Evolutionary conservation across 2,888 invertebrate species (phyloP).

Genomic region (Leptura quadrifasciata): DNA sequence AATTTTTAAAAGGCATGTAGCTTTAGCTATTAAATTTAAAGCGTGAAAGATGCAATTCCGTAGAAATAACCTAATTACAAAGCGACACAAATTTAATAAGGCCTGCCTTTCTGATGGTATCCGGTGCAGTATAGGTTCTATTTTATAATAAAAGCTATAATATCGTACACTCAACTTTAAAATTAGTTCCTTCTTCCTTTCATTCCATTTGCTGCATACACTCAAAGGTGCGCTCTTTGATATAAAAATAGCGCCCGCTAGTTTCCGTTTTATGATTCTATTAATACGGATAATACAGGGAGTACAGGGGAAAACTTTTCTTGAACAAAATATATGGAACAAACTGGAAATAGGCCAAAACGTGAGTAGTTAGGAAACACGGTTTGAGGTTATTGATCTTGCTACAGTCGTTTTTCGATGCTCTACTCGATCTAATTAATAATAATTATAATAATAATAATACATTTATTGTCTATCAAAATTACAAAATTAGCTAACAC

Average conservation of each 20-base stretch:
- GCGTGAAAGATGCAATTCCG: conserved; percentile 18
- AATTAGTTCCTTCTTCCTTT: background rate
- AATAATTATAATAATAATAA: too few species aligned
- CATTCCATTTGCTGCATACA: background rate
- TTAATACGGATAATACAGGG: background rate
- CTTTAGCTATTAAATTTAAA: conserved; percentile 15
- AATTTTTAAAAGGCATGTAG: background rate
- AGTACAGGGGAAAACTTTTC: background rate
- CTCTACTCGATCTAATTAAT: background rate
- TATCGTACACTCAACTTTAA: conserved; percentile 5
- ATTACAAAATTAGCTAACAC: too few species aligned
- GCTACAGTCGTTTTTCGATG: background rate
- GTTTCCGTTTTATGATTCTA: background rate
- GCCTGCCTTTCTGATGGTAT: conserved; percentile 13
- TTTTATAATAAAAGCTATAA: conserved; percentile 28
- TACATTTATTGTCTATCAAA: too few species aligned
- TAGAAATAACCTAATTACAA: conserved; percentile 26
- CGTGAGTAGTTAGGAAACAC: background rate
- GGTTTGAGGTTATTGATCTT: background rate
- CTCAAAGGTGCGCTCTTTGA: background rate
- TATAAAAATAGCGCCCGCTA: background rate
- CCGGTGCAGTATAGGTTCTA: background rate
- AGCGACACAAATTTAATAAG: conserved; percentile 36
- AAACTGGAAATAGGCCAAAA: background rate
- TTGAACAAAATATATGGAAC: background rate